Evolutionary conservation across 92 coral and sea anemone species (phyloP).

Genomic region (Paramuricea clavata): DNA sequence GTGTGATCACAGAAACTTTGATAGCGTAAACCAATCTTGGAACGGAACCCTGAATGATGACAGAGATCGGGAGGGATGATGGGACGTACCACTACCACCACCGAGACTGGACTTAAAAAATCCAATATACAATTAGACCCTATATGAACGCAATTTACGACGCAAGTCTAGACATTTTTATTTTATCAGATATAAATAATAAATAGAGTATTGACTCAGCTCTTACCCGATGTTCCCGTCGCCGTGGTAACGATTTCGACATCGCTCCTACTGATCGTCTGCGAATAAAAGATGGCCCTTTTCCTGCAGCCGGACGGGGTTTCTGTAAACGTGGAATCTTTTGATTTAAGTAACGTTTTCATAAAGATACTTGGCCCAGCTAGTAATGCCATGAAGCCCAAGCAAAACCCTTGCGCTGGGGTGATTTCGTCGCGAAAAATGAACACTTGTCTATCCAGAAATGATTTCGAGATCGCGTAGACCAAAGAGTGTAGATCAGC

Average conservation of each 20-base stretch:
- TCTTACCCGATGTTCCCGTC: conserved; percentile 18
- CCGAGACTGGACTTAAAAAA: too few species aligned
- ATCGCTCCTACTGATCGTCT: background rate
- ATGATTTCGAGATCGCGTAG: background rate
- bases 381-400: conserved; percentile 9
- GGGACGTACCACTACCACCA: too few species aligned
- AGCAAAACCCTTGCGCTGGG: conserved; percentile 13
- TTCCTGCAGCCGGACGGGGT: background rate
- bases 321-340: background rate
- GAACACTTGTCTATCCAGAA: conserved; percentile 9
- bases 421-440: conserved; percentile 23
- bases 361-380: conserved; percentile 28
- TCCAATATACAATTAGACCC: background rate
- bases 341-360: background rate
- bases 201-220: background rate
- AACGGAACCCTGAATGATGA: too few species aligned
- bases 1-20: too few species aligned
- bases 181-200: background rate
- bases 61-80: too few species aligned
- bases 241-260: conserved; percentile 38
- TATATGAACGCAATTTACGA: background rate
- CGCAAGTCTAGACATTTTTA: background rate
- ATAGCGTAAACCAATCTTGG: too few species aligned
- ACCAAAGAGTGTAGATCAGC: conserved; percentile 12
- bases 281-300: conserved; percentile 22